Evolutionary conservation across 2,797 vertebrate species (phyloP), one percentile per base, ranked within the genome.

Genomic region (Amblyopsis hoosieri): DNA sequence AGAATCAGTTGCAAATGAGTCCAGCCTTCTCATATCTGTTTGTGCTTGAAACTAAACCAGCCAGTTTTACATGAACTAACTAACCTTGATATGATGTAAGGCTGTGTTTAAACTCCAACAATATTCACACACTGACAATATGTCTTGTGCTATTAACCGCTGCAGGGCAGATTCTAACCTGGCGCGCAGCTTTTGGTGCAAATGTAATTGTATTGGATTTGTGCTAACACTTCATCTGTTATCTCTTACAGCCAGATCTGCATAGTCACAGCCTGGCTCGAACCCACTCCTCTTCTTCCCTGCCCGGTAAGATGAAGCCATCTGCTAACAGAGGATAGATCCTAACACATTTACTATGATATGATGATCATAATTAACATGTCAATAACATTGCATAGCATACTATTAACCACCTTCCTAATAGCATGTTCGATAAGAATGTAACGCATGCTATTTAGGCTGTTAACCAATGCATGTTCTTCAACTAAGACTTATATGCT

Each of bases 271-370:
- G 80, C 51, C 82, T 95, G 48, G 91, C 93, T 0, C 85, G 85
- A 61, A 94, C 94, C 61, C 90, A 92, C 76, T 96, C 94, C 11
- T 94, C 94, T 0, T 95, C 94, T 5, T 95, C 94, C 0, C 88
- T 96, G 57, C 95, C 94, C 3, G 95, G 95, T 96, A 74, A 89
- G 89, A 72, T 33, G 64, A 48, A 37, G 9, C 49, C 54, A 2
- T 60, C 58, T 62, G 62, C 0, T 62, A 42, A 69, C 19, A 64
- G 62, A 31, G 14, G 42, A 54, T 45, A 29, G 31, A 58, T 3
- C 12, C 53, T 31, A 7, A 54, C 33, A 8, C 10, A 10, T 10
- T 52, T 42, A 42, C 23, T 29, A 42, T 42, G 37, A 42, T 37
- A 6, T 1, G 37, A 6, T 42, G 23, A 29, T 3, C 5, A 50